A percentile compares a stretch with the other conserved stretches of the same genome.
phyloP scores from a whole-genome alignment of 92 coral and sea anemone genomes.

The Bergia puertoricense region DNA sequence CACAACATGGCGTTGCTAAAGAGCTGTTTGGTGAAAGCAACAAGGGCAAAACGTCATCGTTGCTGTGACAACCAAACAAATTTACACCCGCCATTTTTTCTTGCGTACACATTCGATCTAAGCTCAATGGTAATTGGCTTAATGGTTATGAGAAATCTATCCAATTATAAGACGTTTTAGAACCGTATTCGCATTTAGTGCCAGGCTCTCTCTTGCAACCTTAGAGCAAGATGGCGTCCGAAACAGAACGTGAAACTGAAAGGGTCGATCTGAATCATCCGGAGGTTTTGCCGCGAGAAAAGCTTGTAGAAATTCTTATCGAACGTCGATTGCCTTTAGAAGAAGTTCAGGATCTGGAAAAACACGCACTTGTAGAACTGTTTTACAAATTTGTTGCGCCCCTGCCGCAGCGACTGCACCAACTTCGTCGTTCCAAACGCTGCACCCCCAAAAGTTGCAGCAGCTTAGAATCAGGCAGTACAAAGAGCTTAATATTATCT shows the following conservation, averaged over 20 bases:
- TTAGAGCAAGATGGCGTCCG: conserved; percentile 37
- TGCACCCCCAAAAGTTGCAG: conserved; percentile 48
- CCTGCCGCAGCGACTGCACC: conserved; percentile 83
- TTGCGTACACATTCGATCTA: conserved; percentile 40
- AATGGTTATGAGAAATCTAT: not conserved
- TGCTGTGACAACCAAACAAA: conserved; percentile 71
- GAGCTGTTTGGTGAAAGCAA: conserved; percentile 64
- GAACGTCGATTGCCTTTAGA: conserved; percentile 65
- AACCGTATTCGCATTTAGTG: not conserved
- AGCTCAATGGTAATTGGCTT: conserved; percentile 11
- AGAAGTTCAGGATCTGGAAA: conserved; percentile 70
- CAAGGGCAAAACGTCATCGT: conserved; percentile 74
- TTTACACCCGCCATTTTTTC: conserved; percentile 37
- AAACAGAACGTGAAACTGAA: not conserved
- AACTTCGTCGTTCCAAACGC: conserved; percentile 80
- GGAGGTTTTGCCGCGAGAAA: conserved; percentile 86
- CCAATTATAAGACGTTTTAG: conserved; percentile 20
- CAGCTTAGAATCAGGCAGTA: conserved; percentile 2
- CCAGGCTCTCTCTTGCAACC: conserved; percentile 29
- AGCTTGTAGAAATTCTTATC: conserved; percentile 70
- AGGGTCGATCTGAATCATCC: conserved; percentile 66
- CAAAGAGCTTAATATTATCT: conserved; percentile 13
- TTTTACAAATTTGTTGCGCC: conserved; percentile 86
- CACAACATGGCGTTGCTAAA: conserved; percentile 98
- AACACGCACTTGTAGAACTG: conserved; percentile 71